Conservation (phyloP, 2,797 vertebrate species). For the Tokudaia tokunoshimensis region DNA sequence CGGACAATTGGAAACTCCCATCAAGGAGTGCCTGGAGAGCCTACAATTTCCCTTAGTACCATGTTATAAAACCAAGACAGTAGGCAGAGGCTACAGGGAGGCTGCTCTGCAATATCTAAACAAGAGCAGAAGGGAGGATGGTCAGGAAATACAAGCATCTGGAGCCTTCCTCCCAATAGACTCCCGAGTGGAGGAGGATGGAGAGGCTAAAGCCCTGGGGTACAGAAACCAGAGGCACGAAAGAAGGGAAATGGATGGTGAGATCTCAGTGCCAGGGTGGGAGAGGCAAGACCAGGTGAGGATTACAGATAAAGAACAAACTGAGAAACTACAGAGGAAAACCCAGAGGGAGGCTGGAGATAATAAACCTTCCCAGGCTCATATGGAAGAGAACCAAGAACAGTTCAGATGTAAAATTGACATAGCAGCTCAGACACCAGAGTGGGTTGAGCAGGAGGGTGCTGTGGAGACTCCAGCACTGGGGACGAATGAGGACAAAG, state of each 20-base stretch:
- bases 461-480: neutral
- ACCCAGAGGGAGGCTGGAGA: neutral
- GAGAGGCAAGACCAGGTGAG: neutral
- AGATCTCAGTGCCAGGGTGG: neutral
- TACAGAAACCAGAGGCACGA: neutral
- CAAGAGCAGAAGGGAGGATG: neutral
- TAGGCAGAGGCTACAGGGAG: neutral
- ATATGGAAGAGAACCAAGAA: constrained; percentile 1
- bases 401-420: constrained; percentile 31
- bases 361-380: neutral
- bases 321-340: neutral
- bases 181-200: neutral
- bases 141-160: neutral
- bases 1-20: neutral
- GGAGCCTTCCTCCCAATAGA: neutral
- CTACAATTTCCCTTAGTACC: neutral
- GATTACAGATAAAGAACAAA: neutral
- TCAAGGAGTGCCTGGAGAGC: neutral
- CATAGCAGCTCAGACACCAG: constrained; percentile 55
- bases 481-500: neutral
- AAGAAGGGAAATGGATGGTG: neutral
- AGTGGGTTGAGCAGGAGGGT: constrained; percentile 6
- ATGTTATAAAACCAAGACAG: neutral
- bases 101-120: neutral
- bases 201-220: neutral